phyloP scores from a whole-genome alignment of 2,888 invertebrate species.

The Gastrophysa polygoni region DNA sequence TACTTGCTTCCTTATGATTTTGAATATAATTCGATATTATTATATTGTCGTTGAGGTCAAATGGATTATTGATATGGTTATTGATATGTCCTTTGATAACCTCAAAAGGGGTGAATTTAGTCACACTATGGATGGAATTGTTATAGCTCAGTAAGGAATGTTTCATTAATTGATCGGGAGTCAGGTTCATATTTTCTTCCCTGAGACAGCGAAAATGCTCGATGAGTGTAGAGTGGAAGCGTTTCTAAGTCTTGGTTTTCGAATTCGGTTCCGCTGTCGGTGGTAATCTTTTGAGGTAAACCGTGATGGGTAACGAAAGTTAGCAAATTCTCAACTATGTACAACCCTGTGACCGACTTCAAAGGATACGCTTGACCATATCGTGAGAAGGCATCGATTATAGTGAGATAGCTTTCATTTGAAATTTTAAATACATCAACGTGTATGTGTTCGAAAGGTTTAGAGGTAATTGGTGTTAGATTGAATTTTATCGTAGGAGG shows the following conservation, averaged over 20 bases:
- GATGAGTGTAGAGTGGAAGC: not conserved
- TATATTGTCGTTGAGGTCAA: constrained; percentile 4
- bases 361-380: constrained; percentile 20
- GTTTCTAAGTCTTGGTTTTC: constrained; percentile 2
- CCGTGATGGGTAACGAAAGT: constrained; percentile 12
- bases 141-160: constrained; percentile 1
- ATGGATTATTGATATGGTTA: not conserved
- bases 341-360: not conserved
- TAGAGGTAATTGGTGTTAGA: not conserved
- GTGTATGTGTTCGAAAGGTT: not conserved
- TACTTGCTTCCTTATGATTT: not conserved
- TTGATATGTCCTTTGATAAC: not conserved
- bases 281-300: constrained; percentile 15
- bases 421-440: not conserved
- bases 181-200: constrained; percentile 1
- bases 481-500: constrained; percentile 17
- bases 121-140: constrained; percentile 10
- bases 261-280: constrained; percentile 11
- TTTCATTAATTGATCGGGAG: constrained; percentile 7
- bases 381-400: constrained; percentile 14
- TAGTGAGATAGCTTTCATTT: constrained; percentile 3
- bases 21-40: constrained; percentile 1
- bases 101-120: constrained; percentile 1
- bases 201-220: constrained; percentile 4
- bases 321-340: constrained; percentile 4